These are phyloP conservation scores for Darevskia nairensis DNA, from an alignment of 2,797 vertebrate species.

Conservation along the genomic window DNA sequence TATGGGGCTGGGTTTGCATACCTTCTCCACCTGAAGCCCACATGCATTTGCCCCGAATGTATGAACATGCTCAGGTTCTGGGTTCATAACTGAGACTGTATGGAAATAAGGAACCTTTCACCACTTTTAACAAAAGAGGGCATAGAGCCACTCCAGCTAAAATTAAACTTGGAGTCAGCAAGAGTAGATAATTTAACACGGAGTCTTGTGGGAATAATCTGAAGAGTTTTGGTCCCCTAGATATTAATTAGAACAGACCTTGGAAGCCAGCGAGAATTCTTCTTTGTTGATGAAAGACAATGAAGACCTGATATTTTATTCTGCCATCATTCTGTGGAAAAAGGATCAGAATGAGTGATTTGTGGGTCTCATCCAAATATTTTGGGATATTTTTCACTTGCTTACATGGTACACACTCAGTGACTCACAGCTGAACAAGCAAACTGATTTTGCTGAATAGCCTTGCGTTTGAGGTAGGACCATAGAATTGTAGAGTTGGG, in stretches of 20 bases:
- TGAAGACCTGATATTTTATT: conserved; percentile 30
- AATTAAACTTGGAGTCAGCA: conserved; percentile 32
- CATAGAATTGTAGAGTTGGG: too few species aligned
- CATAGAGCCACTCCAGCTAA: not conserved
- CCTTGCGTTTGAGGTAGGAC: not conserved
- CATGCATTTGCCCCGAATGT: not conserved
- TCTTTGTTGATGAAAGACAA: conserved; percentile 14
- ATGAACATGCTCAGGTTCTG: not conserved
- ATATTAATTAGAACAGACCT: conserved; percentile 43
- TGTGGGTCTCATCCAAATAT: not conserved
- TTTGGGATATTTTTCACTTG: not conserved
- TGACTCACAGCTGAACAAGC: not conserved
- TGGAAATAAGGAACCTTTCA: conserved; percentile 10
- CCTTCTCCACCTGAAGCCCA: not conserved
- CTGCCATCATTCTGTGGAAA: conserved; percentile 7
- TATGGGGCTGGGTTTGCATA: too few species aligned
- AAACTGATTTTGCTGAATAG: not conserved
- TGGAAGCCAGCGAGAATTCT: conserved; percentile 18
- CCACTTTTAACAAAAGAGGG: not conserved
- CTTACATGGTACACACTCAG: not conserved
- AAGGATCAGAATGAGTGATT: conserved; percentile 3
- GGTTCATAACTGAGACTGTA: not conserved
- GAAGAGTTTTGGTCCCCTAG: conserved; percentile 24
- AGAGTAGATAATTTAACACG: conserved; percentile 32
- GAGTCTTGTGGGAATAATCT: conserved; percentile 25